phyloP scores from a whole-genome alignment of 2,797 vertebrate species.

The Channallabes apus region DNA sequence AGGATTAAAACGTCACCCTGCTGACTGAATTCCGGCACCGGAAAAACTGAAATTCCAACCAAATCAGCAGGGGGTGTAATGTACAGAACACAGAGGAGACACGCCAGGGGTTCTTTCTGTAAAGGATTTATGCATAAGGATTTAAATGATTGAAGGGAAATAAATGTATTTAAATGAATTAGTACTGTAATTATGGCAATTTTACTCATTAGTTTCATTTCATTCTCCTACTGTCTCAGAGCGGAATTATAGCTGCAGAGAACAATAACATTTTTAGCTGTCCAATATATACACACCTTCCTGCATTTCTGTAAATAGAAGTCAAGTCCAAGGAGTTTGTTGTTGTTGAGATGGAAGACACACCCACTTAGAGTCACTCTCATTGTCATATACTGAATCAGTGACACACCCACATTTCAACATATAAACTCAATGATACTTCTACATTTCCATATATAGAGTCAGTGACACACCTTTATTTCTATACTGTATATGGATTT shows the following conservation, averaged over 20 bases:
- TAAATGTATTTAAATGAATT: background rate
- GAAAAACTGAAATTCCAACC: background rate
- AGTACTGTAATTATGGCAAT: background rate
- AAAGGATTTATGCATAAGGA: background rate
- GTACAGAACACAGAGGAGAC: background rate
- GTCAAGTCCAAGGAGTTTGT: background rate
- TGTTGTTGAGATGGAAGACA: background rate
- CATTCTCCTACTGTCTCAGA: background rate
- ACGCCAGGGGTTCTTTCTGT: background rate
- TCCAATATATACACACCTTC: background rate
- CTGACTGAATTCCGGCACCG: constrained; percentile 22
- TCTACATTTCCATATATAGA: background rate
- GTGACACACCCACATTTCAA: background rate
- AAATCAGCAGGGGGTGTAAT: background rate
- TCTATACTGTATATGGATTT: background rate
- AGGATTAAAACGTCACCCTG: constrained; percentile 29
- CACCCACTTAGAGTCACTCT: background rate
- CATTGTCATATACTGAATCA: background rate
- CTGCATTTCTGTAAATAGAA: background rate
- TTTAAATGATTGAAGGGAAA: too few species aligned
- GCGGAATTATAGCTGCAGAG: background rate
- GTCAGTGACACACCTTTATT: background rate
- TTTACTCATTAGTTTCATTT: background rate
- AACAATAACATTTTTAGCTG: background rate
- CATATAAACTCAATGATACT: background rate